Base-by-base conservation (phyloP, 2,797 vertebrate genomes). In the Syngnathus acus region DNA sequence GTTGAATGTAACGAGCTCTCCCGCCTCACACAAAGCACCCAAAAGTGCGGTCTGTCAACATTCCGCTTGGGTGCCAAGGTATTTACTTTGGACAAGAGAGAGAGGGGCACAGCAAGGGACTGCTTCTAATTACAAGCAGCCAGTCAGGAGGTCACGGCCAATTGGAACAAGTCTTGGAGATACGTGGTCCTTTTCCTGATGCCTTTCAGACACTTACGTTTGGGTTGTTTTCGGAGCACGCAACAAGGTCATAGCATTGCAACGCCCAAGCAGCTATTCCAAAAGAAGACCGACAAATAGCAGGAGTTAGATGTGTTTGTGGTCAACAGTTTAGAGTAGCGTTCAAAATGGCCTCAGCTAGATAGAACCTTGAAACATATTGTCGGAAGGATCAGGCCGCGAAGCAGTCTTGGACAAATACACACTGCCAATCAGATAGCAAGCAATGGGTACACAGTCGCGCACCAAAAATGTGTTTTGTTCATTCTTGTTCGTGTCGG, bases 11-110 rank as follows among this genome's bases (percentile, higher is more conserved):
- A 42, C 38, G 13, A 45, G 40, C 73, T 67, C 43, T 40, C 40
- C 59, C 16, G 68, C 55, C 70, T 67, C 72, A 72, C 72, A 70
- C 65, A 1, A 58, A 82, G 76, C 75, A 68, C 73, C 79, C 75
- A 79, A 71, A 86, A 79, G 81, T 77, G 71, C 81, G 69, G 80
- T 72, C 79, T 75, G 81, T 83, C 86, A 77, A 78, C 82, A 88
- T 87, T 88, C 80, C 83, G 73, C 57, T 67, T 72, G 78, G 62
- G 70, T 85, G 86, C 87, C 85, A 89, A 87, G 81, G 82, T 84
- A 82, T 88, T 89, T 86, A 79, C 79, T 85, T 86, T 79, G 73
- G 80, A 82, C 72, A 77, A 80, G 74, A 86, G 75, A 83, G 74
- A 70, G 82, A 82, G 84, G 32, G 32, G 83, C 78, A 80, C 85